Evolutionary conservation across 2,888 invertebrate genomes (phyloP).

Genomic region (Cantharis lateralis): DNA sequence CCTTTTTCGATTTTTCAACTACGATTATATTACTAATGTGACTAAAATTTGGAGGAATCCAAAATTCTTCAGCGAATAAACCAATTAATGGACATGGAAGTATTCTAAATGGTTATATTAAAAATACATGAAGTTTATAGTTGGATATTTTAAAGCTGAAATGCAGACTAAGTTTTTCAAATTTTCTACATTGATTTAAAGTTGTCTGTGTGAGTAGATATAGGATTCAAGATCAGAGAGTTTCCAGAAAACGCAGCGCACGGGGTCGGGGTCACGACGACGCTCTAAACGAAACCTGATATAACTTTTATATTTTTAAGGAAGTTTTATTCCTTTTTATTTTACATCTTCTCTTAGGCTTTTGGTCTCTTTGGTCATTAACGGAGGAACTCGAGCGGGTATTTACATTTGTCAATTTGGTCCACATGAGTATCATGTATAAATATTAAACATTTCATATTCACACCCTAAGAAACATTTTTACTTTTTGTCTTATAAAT

Average conservation of each 20-base stretch:
- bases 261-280: not conserved
- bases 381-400: not conserved
- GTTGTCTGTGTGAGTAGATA: not conserved
- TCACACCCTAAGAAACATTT: not conserved
- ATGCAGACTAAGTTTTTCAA: not conserved
- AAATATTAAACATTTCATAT: not conserved
- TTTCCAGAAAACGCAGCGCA: not conserved
- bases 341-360: not conserved
- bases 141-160: not conserved
- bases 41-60: not conserved
- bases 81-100: not conserved
- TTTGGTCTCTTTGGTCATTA: not conserved
- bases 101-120: not conserved
- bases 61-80: not conserved
- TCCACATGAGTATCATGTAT: not conserved
- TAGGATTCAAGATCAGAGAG: not conserved
- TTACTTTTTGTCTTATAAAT: not conserved
- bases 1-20: slow-evolving; percentile 10
- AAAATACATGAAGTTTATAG: not conserved
- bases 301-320: not conserved
- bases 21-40: not conserved
- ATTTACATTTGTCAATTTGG: not conserved
- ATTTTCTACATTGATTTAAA: not conserved
- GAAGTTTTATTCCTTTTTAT: not conserved
- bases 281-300: not conserved